phyloP scores from a whole-genome alignment of 2,113 vertebrate species.

The Vireo altiloquus region DNA sequence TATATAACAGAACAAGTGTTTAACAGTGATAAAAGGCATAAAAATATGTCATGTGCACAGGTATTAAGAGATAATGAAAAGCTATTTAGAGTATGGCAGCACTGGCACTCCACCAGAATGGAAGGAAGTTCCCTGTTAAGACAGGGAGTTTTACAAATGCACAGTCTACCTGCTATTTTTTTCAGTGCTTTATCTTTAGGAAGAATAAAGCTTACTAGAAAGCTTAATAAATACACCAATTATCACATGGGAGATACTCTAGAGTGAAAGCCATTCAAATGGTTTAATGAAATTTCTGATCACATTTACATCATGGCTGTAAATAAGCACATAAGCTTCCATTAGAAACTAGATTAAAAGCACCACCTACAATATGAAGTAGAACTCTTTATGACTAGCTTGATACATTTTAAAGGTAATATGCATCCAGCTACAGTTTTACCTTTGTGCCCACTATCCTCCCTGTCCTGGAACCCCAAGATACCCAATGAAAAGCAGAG shows the following conservation, averaged over 20 bases:
- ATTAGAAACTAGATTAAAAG: background rate
- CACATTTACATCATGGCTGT: background rate
- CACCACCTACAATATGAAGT: background rate
- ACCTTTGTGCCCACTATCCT: background rate
- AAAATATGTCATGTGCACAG: background rate
- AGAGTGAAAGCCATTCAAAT: constrained; percentile 4
- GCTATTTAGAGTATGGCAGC: background rate
- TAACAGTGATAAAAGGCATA: background rate
- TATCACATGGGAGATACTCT: background rate
- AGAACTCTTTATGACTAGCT: background rate
- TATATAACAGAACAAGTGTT: background rate
- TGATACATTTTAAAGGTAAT: background rate
- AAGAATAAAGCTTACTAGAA: background rate
- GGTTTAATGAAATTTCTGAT: background rate
- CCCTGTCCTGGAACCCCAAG: background rate
- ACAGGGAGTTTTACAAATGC: background rate
- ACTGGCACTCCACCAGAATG: background rate
- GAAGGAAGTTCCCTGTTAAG: background rate
- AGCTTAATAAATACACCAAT: background rate
- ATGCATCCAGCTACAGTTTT: background rate
- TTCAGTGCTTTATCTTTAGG: background rate
- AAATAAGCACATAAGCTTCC: background rate
- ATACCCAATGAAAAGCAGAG: background rate
- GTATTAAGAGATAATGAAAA: background rate
- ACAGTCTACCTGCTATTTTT: background rate